phyloP scores from a whole-genome alignment of 1,140 invertebrate species.

The Melipona quadrifasciata region DNA sequence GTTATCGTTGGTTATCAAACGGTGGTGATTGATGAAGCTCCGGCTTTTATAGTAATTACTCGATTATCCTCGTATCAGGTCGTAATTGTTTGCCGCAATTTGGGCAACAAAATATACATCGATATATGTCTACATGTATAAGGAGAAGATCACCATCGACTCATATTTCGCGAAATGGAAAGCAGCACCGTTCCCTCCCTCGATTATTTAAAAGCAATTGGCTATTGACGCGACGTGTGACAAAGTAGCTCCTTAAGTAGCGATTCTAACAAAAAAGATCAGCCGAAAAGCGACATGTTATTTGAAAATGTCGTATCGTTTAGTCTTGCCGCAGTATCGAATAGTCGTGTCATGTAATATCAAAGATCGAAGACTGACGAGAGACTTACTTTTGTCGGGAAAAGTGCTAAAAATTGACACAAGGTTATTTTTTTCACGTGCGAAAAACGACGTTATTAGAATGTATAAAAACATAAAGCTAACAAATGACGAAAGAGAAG shows the following conservation, averaged over 20 bases:
- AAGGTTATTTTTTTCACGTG: neutral
- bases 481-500: neutral
- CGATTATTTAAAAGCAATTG: constrained; percentile 58
- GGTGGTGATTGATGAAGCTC: constrained; percentile 75
- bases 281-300: neutral
- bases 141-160: neutral
- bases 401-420: neutral
- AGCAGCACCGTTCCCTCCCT: neutral
- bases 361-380: neutral
- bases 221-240: constrained; percentile 10
- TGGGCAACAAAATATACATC: constrained; percentile 57
- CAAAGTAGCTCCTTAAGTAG: neutral
- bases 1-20: constrained; percentile 60
- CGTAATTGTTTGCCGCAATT: constrained; percentile 72
- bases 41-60: constrained; percentile 80
- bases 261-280: neutral
- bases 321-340: too few relatives aligned
- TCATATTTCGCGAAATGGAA: constrained; percentile 49
- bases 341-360: too few relatives aligned
- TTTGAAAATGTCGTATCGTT: too few relatives aligned
- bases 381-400: neutral
- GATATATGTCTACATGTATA: too few relatives aligned
- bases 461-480: neutral
- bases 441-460: neutral
- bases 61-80: constrained; percentile 71